Evolutionary conservation across 2,797 vertebrate species (phyloP).

Genomic region (Megaceryle alcyon): DNA sequence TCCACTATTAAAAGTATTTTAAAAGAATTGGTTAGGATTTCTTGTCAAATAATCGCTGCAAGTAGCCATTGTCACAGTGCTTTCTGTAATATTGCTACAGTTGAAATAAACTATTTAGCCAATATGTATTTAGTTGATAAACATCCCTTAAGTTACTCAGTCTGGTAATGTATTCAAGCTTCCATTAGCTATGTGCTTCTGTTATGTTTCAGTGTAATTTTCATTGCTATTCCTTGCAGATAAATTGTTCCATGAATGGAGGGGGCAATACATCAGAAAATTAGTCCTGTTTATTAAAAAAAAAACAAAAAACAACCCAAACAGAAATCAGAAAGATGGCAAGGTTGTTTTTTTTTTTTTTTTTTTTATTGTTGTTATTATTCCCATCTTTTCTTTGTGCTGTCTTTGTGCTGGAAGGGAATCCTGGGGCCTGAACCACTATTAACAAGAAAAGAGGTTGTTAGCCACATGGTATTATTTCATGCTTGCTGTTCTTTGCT

Average conservation of each 20-base stretch:
- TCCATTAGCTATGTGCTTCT: conserved; percentile 31
- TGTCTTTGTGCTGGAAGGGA: background rate
- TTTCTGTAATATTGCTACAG: background rate
- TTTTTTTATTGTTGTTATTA: too few species aligned
- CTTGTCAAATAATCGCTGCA: background rate
- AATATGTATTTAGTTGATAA: conserved; percentile 16
- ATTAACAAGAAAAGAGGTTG: background rate
- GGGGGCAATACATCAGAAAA: background rate
- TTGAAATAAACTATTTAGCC: conserved; percentile 21
- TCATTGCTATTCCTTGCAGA: conserved; percentile 27
- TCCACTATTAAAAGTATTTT: background rate
- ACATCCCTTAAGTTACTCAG: background rate
- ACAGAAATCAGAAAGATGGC: background rate
- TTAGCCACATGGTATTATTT: background rate
- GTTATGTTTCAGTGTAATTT: conserved; percentile 34
- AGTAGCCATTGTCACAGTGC: background rate
- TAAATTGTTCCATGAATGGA: background rate
- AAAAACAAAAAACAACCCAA: background rate
- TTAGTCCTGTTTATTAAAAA: background rate
- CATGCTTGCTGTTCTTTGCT: background rate
- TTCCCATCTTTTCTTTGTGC: background rate
- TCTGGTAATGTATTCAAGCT: background rate
- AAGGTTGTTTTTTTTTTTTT: rapidly evolving
- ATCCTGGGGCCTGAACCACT: background rate
- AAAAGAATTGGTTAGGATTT: background rate